These are phyloP conservation scores for Oncorhynchus gorbuscha DNA, from an alignment of 2,113 vertebrate species.

Conservation along the genomic window DNA sequence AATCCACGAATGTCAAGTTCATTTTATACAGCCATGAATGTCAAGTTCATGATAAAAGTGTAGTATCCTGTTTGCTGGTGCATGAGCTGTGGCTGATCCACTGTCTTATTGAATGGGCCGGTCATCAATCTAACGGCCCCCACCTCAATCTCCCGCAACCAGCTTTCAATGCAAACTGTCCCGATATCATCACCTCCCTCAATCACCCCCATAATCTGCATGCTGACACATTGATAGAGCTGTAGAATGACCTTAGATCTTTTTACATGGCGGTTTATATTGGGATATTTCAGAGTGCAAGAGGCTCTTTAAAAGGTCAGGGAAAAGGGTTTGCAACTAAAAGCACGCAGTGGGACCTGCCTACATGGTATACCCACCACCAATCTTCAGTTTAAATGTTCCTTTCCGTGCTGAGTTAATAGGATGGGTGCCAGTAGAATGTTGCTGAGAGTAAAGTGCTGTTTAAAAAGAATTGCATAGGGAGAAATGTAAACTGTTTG, in stretches of 20 bases:
- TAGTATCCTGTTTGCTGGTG: too few species aligned
- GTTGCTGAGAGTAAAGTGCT: conserved; percentile 35
- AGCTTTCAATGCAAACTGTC: conserved; percentile 51
- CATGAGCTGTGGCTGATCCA: conserved; percentile 31
- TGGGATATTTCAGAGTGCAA: conserved; percentile 9
- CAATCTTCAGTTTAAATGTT: conserved; percentile 40
- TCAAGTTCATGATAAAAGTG: too few species aligned
- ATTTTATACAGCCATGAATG: too few species aligned
- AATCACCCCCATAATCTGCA: conserved; percentile 60
- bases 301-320: conserved; percentile 33
- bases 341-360: conserved; percentile 8
- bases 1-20: too few species aligned
- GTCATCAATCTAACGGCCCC: conserved; percentile 53
- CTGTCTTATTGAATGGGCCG: conserved; percentile 55
- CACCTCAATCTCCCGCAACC: conserved; percentile 18
- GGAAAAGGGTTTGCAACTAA: conserved; percentile 30
- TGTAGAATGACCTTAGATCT: conserved; percentile 49
- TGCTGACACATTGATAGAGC: conserved; percentile 61
- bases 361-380: conserved; percentile 12
- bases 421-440: conserved; percentile 35
- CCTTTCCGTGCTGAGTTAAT: conserved; percentile 40
- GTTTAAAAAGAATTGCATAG: conserved; percentile 48
- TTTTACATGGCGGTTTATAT: conserved; percentile 16
- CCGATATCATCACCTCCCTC: conserved; percentile 56
- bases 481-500: conserved; percentile 59